phyloP scores from a whole-genome alignment of 2,113 vertebrate species.

The Anarrhichthys ocellatus region DNA sequence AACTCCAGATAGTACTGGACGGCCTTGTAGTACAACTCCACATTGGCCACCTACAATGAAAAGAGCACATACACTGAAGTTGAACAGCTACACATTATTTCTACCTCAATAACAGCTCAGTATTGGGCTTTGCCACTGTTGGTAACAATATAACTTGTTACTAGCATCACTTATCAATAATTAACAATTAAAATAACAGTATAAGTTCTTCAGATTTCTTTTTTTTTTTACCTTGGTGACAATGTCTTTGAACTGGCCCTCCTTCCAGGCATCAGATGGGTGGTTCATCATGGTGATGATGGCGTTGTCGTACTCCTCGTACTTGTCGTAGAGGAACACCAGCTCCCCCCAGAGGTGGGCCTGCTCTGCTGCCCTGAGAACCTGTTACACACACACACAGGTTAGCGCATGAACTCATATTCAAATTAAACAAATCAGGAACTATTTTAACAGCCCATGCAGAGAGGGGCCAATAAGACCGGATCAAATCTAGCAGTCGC shows the following conservation, averaged over 20 bases:
- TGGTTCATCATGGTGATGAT: constrained; percentile 99
- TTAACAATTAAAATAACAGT: too few relatives aligned
- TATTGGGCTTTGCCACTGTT: not conserved
- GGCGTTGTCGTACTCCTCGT: constrained; percentile 99
- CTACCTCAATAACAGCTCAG: not conserved
- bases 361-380: constrained; percentile 97
- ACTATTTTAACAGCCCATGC: not conserved
- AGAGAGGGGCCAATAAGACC: not conserved
- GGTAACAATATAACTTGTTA: not conserved
- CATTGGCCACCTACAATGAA: constrained; percentile 92
- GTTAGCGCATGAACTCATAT: not conserved
- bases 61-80: constrained; percentile 15
- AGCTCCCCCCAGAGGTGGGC: constrained; percentile 98
- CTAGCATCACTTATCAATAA: not conserved
- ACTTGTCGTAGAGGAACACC: constrained; percentile 99
- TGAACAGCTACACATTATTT: not conserved
- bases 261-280: constrained; percentile 98
- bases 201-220: not conserved
- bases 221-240: constrained; percentile 91
- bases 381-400: constrained; percentile 79
- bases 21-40: constrained; percentile 98
- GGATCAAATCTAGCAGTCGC: not conserved
- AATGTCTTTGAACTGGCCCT: constrained; percentile 99
- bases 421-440: not conserved
- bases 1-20: constrained; percentile 97